A percentile compares a stretch with the other conserved stretches of the same genome.
Conservation (phyloP, 2,888 invertebrate species). For the Pherbina coryleti region DNA sequence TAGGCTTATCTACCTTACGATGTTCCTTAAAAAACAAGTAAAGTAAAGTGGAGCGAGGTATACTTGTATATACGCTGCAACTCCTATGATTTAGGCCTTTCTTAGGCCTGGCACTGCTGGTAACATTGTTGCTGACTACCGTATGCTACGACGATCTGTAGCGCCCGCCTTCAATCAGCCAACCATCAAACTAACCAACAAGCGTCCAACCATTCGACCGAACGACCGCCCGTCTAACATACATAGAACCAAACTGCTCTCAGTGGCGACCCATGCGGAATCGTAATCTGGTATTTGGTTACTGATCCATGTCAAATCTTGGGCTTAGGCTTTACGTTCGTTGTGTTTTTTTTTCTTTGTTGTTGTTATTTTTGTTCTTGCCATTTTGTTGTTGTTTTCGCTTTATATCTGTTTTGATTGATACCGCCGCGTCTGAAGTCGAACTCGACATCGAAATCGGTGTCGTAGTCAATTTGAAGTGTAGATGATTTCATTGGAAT, state of each 20-base stretch:
- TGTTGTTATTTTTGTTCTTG: constrained; percentile 15
- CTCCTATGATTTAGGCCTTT: not conserved
- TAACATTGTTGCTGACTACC: not conserved
- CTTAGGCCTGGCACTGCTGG: too few species aligned
- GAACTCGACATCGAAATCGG: constrained; percentile 29
- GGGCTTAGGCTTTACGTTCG: constrained; percentile 60
- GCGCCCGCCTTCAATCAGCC: not conserved
- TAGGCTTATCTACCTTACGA: constrained; percentile 44
- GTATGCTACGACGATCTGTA: not conserved
- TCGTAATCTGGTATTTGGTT: constrained; percentile 70
- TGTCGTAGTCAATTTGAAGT: constrained; percentile 49
- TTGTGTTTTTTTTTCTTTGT: constrained; percentile 46
- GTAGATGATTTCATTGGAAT: constrained; percentile 58
- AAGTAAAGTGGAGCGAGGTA: not conserved
- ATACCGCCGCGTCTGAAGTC: constrained; percentile 49
- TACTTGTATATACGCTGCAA: not conserved
- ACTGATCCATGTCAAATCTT: constrained; percentile 70
- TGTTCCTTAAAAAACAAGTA: constrained; percentile 39
- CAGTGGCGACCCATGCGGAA: constrained; percentile 62
- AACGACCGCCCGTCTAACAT: constrained; percentile 2
- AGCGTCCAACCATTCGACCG: not conserved
- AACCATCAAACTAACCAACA: constrained; percentile 12
- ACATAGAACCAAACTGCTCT: constrained; percentile 21
- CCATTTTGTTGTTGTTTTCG: constrained; percentile 40
- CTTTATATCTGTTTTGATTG: constrained; percentile 59